Evolutionary conservation across 1,140 invertebrate species (phyloP).

Genomic region (Drosophila rufa): DNA sequence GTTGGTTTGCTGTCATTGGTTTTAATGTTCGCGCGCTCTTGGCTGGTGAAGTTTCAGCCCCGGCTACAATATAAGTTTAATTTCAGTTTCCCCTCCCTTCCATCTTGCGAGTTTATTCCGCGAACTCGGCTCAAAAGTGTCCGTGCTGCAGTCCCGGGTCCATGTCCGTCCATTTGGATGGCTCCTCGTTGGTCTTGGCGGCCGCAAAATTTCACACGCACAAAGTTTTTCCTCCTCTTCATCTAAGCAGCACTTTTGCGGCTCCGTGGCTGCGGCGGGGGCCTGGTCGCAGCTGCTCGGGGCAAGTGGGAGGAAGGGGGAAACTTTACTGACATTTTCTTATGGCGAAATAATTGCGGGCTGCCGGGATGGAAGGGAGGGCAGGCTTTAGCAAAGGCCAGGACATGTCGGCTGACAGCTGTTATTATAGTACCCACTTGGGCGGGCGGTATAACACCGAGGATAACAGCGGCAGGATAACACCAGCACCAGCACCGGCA

Average conservation of each 20-base stretch:
- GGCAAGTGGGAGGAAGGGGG: slow-evolving; percentile 33
- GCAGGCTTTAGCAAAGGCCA: slow-evolving; percentile 46
- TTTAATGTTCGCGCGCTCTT: slow-evolving; percentile 69
- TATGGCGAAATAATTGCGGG: slow-evolving; percentile 75
- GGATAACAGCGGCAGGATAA: slow-evolving; percentile 49
- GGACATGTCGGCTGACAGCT: slow-evolving; percentile 69
- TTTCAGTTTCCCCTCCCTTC: slow-evolving; percentile 61
- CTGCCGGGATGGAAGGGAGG: not conserved
- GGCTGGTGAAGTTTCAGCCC: slow-evolving; percentile 70
- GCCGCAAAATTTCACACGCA: slow-evolving; percentile 80
- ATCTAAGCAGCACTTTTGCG: slow-evolving; percentile 55
- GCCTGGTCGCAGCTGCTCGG: slow-evolving; percentile 62
- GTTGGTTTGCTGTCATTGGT: slow-evolving; percentile 67
- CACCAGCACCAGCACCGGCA: slow-evolving; percentile 1
- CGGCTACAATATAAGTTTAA: slow-evolving; percentile 82
- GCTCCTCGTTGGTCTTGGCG: slow-evolving; percentile 57
- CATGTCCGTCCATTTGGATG: slow-evolving; percentile 51
- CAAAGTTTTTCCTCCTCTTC: slow-evolving; percentile 66
- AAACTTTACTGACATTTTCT: slow-evolving; percentile 81
- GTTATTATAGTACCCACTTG: slow-evolving; percentile 64
- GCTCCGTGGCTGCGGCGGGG: slow-evolving; percentile 24
- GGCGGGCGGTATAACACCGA: slow-evolving; percentile 37
- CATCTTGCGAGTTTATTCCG: slow-evolving; percentile 19
- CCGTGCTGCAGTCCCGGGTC: slow-evolving; percentile 43
- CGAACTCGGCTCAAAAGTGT: slow-evolving; percentile 70